These are phyloP conservation scores for Thomomys bottae DNA, from an alignment of 2,113 vertebrate genomes.

Conservation along the genomic window DNA sequence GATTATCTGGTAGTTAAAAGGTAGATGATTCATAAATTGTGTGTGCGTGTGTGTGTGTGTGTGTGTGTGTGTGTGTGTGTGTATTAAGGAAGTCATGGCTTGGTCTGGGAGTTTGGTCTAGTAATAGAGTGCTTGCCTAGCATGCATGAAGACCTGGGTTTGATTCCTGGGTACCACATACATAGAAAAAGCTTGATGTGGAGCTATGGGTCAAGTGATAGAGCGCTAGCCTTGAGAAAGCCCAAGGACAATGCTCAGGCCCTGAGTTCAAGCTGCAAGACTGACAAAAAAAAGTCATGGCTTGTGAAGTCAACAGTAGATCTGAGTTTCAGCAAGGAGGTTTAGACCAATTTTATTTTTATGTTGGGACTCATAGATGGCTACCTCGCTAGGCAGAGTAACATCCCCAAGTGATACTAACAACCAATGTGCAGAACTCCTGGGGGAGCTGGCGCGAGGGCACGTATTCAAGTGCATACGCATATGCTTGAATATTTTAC, in stretches of 20 bases:
- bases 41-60: too few species aligned
- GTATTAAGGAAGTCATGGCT: too few species aligned
- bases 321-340: constrained; percentile 2
- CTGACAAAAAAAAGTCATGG: not conserved
- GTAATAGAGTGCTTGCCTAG: too few species aligned
- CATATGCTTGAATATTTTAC: not conserved
- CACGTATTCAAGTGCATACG: not conserved
- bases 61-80: too few species aligned
- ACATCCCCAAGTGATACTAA: not conserved
- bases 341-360: not conserved
- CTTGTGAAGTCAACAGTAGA: not conserved
- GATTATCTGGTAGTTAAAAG: not conserved
- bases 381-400: not conserved
- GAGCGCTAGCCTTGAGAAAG: too few species aligned
- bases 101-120: too few species aligned
- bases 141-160: too few species aligned
- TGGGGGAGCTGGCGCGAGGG: not conserved
- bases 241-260: too few species aligned
- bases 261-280: too few species aligned
- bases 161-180: too few species aligned
- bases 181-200: too few species aligned
- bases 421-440: not conserved
- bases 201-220: too few species aligned
- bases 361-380: not conserved
- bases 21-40: constrained; percentile 24